Evolutionary conservation across 92 coral and sea anemone species (phyloP), one percentile per base, ranked within the genome.

Genomic region (Epizoanthus rinbou): DNA sequence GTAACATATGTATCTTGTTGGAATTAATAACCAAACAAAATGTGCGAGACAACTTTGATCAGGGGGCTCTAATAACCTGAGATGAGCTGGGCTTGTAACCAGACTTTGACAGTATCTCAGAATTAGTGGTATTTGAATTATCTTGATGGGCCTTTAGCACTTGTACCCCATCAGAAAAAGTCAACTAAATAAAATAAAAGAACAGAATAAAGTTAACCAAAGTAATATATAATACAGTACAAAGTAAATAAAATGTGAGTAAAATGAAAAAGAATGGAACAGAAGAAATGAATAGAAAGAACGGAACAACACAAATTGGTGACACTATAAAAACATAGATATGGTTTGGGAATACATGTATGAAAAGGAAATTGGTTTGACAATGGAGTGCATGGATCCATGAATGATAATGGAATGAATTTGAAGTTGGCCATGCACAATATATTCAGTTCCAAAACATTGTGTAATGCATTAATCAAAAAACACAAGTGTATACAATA

Each of bases 141-240:
- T 45, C 78, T 73, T 73, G 78, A 73, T 73, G 78, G 78, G 78
- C 78, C 79, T 73, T 73, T 73, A 53, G 41, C 41, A 23, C 79
- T 24, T 47, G 79, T 50, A 56, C 79, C 33, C 79, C 79, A 73
- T 73, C 79, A 73, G 39, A 45, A 73, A 73, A 47, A 52, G 60
- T 73, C 79, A 73, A 73, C 79, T 73, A 53, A 53, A 73, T 53
- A 73, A 43, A 24, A 23, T 15, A 50, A 53, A 50, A 60, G 35
- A 72, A 72, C 31, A 73, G 62, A 18, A 37, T 24, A 73, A 73
- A 50, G 62, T 73, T 73, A 73, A 73, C 28, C 53, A 73, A 25
- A 10, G 24, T 19, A 47, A 11, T 3, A 23, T 1, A 67, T 28
- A 5, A 1, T 19, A 62, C 54, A 50, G 53, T 52, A 41, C 52